Evolutionary conservation across 2,113 vertebrate genomes (phyloP), one percentile per base, ranked within the genome.

Genomic region (Vanacampus margaritifer): DNA sequence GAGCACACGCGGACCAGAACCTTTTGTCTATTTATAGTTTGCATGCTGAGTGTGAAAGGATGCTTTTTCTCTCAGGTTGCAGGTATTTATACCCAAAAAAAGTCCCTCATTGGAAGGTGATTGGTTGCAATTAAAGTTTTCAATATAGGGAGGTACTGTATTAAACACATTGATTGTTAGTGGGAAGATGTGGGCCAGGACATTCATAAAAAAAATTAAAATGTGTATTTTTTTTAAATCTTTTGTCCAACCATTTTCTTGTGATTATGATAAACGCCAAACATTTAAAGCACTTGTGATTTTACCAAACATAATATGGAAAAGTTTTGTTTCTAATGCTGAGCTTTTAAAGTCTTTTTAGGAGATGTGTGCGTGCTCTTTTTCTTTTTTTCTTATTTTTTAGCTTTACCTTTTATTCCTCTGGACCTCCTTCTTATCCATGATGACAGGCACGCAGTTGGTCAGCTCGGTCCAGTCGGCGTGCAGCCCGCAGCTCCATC

Each of bases 401-500:
- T 10, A 11, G 48, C 45, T 23, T 21, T 90, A 93, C 92, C 92
- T 92, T 79, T 84, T 90, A 78, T 83, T 89, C 76, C 83, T 91
- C 83, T 93, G 91, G 68, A 93, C 92, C 75, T 94, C 93, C 74
- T 93, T 94, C 83, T 94, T 94, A 75, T 94, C 94, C 97, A 98
- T 98, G 69, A 97, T 91, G 72, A 94, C 93, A 8, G 95, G 96
- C 39, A 96, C 94, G 71, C 95, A 96, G 92, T 94, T 96, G 74
- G 94, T 95, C 21, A 96, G 93, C 86, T 96, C 95, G 46, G 95
- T 96, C 95, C 95, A 96, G 91, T 96, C 94, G 3, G 95, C 95
- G 43, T 96, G 95, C 89, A 96, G 89, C 45, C 95, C 95, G 89
- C 95, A 96, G 88, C 95, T 95, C 95, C 95, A 96, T 89, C 95